Evolutionary conservation across 2,888 invertebrate genomes (phyloP), one percentile per base, ranked within the genome.

Genomic region (Drosophila paranaensis): DNA sequence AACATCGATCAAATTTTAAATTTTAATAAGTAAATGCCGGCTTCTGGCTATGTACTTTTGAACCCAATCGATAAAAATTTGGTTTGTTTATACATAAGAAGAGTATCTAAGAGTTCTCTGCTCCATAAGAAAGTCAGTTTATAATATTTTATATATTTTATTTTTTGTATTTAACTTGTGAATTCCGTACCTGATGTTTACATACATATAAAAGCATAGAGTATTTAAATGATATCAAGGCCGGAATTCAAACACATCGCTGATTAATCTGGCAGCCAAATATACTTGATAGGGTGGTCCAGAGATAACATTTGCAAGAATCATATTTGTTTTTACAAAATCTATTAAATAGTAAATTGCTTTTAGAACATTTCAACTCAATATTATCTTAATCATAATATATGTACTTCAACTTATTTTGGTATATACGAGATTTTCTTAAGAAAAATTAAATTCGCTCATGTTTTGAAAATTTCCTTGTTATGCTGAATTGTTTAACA

Each of bases 331-430:
- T 62, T 70, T 54, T 74, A 76, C 71, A 77, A 82, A 72, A 61
- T 88, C 83, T 89, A 84, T 84, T 81, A 76, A 70, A 84, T 88
- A 86, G 82, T 84, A 76, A 89, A 88, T 84, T 89, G 82, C 89
- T 89, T 89, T 76, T 68, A 78, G 64, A 82, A 51, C 42, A 40
- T 69, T 69, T n/a, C 37, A 62, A 45, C 63, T 55, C 48, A 53
- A 46, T 45, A 45, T 42, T 68, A 70, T 76, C 58, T 69, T 75
- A 83, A 63, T 45, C 54, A 67, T 75, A 83, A 63, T 45, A 58
- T 70, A 62, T 20, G 20, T 73, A 27, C 27, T 68, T 61, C 66
- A 71, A 72, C 71, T 75, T 60, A 78, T 75, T 61, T 71, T 77
- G 74, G 79, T 79, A 73, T 68, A 73, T 61, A 73, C 45, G 73